These are phyloP conservation scores for Lophura nycthemera DNA, from an alignment of 2,113 vertebrate genomes.

Conservation along the genomic window DNA sequence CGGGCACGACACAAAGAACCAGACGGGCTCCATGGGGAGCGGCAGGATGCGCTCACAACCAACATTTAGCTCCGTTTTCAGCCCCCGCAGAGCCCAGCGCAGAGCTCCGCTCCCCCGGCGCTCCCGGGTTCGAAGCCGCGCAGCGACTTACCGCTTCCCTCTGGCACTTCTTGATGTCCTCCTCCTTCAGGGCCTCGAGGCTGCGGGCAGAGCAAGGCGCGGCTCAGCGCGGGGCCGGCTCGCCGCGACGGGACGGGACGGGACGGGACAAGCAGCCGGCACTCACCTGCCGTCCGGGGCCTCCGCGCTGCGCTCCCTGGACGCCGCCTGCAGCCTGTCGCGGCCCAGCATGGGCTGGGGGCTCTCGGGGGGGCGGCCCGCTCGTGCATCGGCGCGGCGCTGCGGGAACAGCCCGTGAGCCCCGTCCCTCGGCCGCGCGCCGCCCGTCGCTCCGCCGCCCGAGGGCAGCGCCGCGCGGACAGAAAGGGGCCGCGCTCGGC, in stretches of 20 bases:
- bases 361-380: constrained; percentile 67
- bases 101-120: background rate
- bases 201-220: constrained; percentile 44
- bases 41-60: background rate
- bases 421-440: no score
- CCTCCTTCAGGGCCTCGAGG: constrained; percentile 72
- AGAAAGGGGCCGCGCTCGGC: no score
- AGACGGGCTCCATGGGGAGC: accelerated
- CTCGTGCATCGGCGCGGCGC: constrained; percentile 67
- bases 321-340: constrained; percentile 51
- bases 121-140: no score
- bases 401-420: constrained; percentile 5
- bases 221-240: no score
- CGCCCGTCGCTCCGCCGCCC: no score
- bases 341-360: constrained; percentile 39
- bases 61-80: accelerated
- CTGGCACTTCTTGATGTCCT: constrained; percentile 77
- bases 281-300: constrained; percentile 60
- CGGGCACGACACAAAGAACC: accelerated
- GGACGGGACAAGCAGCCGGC: no score
- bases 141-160: constrained; percentile 72
- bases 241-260: no score
- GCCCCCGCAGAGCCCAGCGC: background rate
- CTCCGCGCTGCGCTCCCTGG: constrained; percentile 65
- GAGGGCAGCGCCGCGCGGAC: no score